These are phyloP conservation scores for Gortyna flavago DNA, from an alignment of 2,888 invertebrate species.

Conservation along the genomic window DNA sequence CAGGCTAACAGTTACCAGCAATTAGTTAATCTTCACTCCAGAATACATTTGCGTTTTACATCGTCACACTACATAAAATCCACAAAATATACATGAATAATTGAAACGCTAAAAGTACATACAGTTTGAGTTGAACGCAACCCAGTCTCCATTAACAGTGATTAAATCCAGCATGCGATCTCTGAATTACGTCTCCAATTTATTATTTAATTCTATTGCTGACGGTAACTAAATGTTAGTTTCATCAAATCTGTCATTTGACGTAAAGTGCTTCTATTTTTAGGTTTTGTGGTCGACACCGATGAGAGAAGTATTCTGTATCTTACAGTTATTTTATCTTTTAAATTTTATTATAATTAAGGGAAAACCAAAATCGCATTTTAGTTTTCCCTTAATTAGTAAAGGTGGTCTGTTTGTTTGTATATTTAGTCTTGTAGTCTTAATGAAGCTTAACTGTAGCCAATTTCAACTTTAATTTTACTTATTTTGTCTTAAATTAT, in stretches of 20 bases:
- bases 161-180: slow-evolving; percentile 70
- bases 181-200: slow-evolving; percentile 64
- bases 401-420: too few relatives aligned
- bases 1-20: too few relatives aligned
- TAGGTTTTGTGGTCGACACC: neutral
- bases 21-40: neutral
- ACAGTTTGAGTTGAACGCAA: slow-evolving; percentile 21
- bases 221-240: slow-evolving; percentile 14
- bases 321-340: too few relatives aligned
- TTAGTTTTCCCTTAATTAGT: too few relatives aligned
- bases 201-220: slow-evolving; percentile 48
- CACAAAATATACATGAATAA: slow-evolving; percentile 12
- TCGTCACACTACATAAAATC: neutral
- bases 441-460: too few relatives aligned
- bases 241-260: slow-evolving; percentile 24
- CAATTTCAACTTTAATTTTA: too few relatives aligned
- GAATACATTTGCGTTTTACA: neutral
- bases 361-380: too few relatives aligned
- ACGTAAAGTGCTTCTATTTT: slow-evolving; percentile 1
- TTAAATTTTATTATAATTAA: too few relatives aligned
- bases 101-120: slow-evolving; percentile 5
- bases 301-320: too few relatives aligned
- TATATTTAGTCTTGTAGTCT: too few relatives aligned
- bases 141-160: slow-evolving; percentile 58
- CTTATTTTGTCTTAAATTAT: too few relatives aligned